Conservation (phyloP, 2,888 invertebrate genomes). For the Chrysina gloriosa region DNA sequence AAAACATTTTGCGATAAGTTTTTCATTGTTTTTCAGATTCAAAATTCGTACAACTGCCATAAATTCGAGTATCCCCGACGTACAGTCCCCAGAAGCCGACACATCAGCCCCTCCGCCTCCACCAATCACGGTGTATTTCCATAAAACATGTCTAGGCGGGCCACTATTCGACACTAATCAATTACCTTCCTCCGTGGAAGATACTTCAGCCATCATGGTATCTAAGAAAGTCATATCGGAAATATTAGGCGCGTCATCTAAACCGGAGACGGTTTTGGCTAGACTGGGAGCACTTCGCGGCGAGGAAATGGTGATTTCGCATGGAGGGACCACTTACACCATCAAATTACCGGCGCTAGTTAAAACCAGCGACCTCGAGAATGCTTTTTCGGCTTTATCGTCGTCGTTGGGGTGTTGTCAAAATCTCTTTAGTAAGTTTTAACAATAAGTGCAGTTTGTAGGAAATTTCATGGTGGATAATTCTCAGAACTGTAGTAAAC, state of each 20-base stretch:
- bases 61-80: conserved; percentile 52
- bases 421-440: conserved; percentile 68
- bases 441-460: neutral
- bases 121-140: conserved; percentile 67
- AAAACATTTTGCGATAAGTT: conserved; percentile 1
- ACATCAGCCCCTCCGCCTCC: conserved; percentile 66
- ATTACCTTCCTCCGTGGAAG: conserved; percentile 67
- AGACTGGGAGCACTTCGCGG: conserved; percentile 58
- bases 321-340: conserved; percentile 66
- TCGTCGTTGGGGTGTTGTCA: conserved; percentile 69
- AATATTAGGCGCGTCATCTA: conserved; percentile 58
- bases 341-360: conserved; percentile 69
- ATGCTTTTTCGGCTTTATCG: conserved; percentile 68
- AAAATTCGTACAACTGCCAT: conserved; percentile 66
- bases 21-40: conserved; percentile 62
- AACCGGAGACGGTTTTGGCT: conserved; percentile 60
- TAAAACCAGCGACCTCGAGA: conserved; percentile 64
- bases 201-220: conserved; percentile 63
- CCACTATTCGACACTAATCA: conserved; percentile 66
- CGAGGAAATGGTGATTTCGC: conserved; percentile 61
- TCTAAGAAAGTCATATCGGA: conserved; percentile 60
- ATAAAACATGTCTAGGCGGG: conserved; percentile 67
- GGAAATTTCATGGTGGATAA: too few species aligned
- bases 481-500: too few species aligned
- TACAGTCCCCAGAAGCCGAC: conserved; percentile 63